These are phyloP conservation scores for Pherbina coryleti DNA, from an alignment of 2,888 invertebrate species.

Conservation along the genomic window DNA sequence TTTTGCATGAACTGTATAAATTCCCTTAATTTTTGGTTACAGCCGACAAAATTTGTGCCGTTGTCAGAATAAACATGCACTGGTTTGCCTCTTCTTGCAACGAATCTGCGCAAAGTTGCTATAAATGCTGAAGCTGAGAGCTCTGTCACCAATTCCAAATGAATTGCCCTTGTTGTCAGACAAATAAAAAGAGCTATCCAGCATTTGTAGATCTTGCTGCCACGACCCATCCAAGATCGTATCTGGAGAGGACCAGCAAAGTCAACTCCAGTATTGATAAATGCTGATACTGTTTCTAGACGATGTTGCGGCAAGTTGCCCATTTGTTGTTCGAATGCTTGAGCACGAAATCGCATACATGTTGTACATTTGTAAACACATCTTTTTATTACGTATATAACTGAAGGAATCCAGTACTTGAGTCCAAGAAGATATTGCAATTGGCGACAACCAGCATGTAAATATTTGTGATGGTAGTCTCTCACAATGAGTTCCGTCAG, in stretches of 20 bases:
- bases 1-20: constrained; percentile 28
- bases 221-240: too few species aligned
- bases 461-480: constrained; percentile 5
- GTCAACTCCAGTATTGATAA: constrained; percentile 38
- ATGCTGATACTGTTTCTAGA: constrained; percentile 19
- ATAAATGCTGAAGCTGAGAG: constrained; percentile 52
- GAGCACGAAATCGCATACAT: constrained; percentile 20
- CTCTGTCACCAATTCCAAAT: constrained; percentile 41
- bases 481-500: constrained; percentile 17
- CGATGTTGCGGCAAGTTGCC: constrained; percentile 20
- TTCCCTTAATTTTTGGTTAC: constrained; percentile 40
- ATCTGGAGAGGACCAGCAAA: constrained; percentile 42
- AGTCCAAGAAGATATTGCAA: constrained; percentile 26
- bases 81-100: too few species aligned
- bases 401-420: constrained; percentile 27
- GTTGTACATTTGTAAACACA: constrained; percentile 28
- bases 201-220: constrained; percentile 34
- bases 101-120: constrained; percentile 54
- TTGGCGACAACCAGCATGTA: constrained; percentile 26
- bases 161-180: constrained; percentile 41
- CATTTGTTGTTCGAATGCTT: constrained; percentile 33
- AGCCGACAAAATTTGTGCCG: constrained; percentile 43
- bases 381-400: constrained; percentile 15
- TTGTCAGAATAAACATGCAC: too few species aligned
- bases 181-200: constrained; percentile 44